Evolutionary conservation across 2,113 vertebrate genomes (phyloP), one percentile per base, ranked within the genome.

Genomic region (Dasyornis broadbenti): DNA sequence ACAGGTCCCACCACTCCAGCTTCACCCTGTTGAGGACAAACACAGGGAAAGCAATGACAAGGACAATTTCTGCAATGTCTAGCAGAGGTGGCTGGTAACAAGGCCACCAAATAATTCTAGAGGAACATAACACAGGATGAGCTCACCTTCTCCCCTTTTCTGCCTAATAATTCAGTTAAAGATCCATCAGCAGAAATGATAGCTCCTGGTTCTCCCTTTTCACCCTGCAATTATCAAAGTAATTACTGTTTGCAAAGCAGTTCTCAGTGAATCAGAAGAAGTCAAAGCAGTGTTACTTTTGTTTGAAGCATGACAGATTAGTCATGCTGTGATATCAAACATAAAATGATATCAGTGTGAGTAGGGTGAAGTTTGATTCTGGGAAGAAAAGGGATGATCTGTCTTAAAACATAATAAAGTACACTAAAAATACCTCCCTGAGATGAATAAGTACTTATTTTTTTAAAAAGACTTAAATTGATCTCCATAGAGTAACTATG

Each of bases 201-300:
- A 39, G 95, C 49, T 14, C 98, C 98, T 2, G 99, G 98, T 78
- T 99, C 99, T 24, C 99, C 99, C 92, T 98, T 99, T 97, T 99
- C 98, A 33, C 99, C 99, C 99, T 99, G 92, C 18, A 98, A 97
- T 86, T 47, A 76, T 90, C 61, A 87, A 71, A 97, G 80, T 35
- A 17, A 65, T 88, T 93, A 66, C 42, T 57, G 66, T 68, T 94
- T 81, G 68, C 60, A 88, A 75, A 72, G 64, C 27, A 78, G n/a
- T 20, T 86, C 52, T 77, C 56, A 75, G 35, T 81, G 70, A 95
- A 82, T 54, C 72, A 89, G 54, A 59, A 69, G 28, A 53, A 82
- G 64, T 56, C 47, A 84, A 78, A 89, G 65, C 56, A 75, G 15
- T 17, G 30, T 73, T 70, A 54, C 27, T 84, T 72, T 57, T 23